Conservation (phyloP, 2,797 vertebrate species). For the Danio tinwini region DNA sequence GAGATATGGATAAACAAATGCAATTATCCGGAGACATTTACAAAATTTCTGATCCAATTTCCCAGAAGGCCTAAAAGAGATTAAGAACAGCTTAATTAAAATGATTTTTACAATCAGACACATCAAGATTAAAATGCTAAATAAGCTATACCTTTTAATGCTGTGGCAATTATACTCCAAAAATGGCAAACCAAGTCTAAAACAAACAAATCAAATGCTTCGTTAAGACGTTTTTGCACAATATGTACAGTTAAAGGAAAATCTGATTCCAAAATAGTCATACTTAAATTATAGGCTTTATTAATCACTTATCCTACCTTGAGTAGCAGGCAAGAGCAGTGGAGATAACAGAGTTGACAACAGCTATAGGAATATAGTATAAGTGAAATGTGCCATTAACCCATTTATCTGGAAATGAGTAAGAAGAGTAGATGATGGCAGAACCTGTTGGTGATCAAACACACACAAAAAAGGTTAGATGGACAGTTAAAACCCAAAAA, state of each 20-base stretch:
- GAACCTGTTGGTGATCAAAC: slow-evolving; percentile 78
- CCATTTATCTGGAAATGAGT: slow-evolving; percentile 86
- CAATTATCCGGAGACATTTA: slow-evolving; percentile 82
- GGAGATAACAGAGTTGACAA: slow-evolving; percentile 82
- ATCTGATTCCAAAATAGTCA: not conserved
- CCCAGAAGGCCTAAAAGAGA: slow-evolving; percentile 81
- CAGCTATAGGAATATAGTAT: slow-evolving; percentile 78
- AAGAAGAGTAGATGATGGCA: slow-evolving; percentile 87
- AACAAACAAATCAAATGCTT: slow-evolving; percentile 22
- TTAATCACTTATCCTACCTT: slow-evolving; percentile 76
- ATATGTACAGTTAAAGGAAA: not conserved
- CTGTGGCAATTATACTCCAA: slow-evolving; percentile 72
- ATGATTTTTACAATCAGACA: not conserved
- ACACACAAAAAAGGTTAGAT: not conserved
- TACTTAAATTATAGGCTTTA: not conserved
- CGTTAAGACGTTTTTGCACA: not conserved
- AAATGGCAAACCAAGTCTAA: slow-evolving; percentile 79
- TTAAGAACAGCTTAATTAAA: not conserved
- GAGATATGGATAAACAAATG: slow-evolving; percentile 88
- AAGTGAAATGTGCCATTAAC: slow-evolving; percentile 80
- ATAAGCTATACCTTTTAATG: slow-evolving; percentile 73
- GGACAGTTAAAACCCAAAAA: not conserved
- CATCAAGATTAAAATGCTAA: not conserved
- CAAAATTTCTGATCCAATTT: slow-evolving; percentile 75
- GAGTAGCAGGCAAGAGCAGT: slow-evolving; percentile 90